Conservation (phyloP, 2,888 invertebrate species). For the Drosophila nigritarsus region DNA sequence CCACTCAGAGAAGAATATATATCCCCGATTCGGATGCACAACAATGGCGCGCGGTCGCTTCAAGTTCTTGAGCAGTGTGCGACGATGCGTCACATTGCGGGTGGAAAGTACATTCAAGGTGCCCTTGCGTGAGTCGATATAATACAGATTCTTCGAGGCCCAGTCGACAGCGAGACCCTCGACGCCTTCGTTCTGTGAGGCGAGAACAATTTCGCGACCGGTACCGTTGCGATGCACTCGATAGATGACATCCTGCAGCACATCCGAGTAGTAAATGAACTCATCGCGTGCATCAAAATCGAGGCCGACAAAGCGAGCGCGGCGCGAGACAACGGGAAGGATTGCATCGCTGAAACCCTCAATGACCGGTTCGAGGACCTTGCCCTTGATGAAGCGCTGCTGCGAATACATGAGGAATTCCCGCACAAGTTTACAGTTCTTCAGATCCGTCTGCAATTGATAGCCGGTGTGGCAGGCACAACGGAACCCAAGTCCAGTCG, state of each 20-base stretch:
- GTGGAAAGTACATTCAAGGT: slow-evolving; percentile 97
- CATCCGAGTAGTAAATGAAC: slow-evolving; percentile 98
- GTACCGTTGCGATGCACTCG: slow-evolving; percentile 92
- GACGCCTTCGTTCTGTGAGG: slow-evolving; percentile 98
- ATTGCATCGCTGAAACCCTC: slow-evolving; percentile 98
- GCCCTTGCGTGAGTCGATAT: slow-evolving; percentile 97
- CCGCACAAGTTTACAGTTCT: slow-evolving; percentile 92
- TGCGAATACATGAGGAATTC: slow-evolving; percentile 98
- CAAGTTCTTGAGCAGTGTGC: slow-evolving; percentile 93
- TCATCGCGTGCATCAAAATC: slow-evolving; percentile 96
- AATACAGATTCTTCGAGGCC: slow-evolving; percentile 97
- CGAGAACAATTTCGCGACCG: slow-evolving; percentile 94
- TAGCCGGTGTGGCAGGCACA: slow-evolving; percentile 97
- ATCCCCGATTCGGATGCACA: slow-evolving; percentile 97
- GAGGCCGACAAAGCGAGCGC: slow-evolving; percentile 96
- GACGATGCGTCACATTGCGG: slow-evolving; percentile 92
- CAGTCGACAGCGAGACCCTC: slow-evolving; percentile 98
- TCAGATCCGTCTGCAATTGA: slow-evolving; percentile 89
- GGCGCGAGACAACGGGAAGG: slow-evolving; percentile 94
- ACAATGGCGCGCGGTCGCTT: slow-evolving; percentile 98
- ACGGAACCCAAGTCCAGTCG: slow-evolving; percentile 91
- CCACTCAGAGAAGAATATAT: slow-evolving; percentile 98
- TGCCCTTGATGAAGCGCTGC: slow-evolving; percentile 97
- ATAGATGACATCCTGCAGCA: slow-evolving; percentile 97
- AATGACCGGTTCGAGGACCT: slow-evolving; percentile 93